Percentiles rank a stretch among this genome's conserved stretches.
Conservation (phyloP, 2,888 invertebrate genomes). For the Scaptomyza parva region DNA sequence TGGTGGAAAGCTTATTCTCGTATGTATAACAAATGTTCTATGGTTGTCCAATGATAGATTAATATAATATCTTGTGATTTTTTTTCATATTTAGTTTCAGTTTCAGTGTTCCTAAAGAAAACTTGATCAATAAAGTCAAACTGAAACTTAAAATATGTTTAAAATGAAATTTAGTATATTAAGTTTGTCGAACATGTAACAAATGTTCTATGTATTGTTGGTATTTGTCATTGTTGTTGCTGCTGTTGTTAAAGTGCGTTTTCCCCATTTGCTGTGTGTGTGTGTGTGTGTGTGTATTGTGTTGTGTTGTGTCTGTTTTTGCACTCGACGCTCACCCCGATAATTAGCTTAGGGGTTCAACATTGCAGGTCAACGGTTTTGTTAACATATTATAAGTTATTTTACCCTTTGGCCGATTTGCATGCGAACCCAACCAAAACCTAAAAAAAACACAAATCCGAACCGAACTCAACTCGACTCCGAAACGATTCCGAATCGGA, state of each 20-base stretch:
- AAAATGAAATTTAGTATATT: too few relatives aligned
- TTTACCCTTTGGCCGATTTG: conserved; percentile 79
- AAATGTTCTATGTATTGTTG: conserved; percentile 24
- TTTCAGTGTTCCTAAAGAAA: too few relatives aligned
- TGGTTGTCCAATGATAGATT: neutral
- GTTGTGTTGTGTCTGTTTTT: conserved; percentile 38
- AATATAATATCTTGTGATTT: too few relatives aligned
- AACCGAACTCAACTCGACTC: conserved; percentile 11
- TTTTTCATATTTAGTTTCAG: too few relatives aligned
- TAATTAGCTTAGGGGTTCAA: conserved; percentile 82
- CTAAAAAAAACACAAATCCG: conserved; percentile 10
- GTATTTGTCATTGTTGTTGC: conserved; percentile 9
- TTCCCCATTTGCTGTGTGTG: conserved; percentile 15
- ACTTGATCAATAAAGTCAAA: too few relatives aligned
- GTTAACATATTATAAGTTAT: conserved; percentile 80
- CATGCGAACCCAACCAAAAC: conserved; percentile 44
- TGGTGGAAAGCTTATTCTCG: conserved; percentile 6
- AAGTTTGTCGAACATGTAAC: conserved; percentile 22
- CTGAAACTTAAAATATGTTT: too few relatives aligned
- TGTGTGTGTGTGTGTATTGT: conserved; percentile 26
- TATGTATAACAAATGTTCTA: too few relatives aligned
- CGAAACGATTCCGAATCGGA: conserved; percentile 23
- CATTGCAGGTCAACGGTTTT: conserved; percentile 80
- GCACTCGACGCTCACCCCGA: conserved; percentile 64
- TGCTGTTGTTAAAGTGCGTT: conserved; percentile 21